Conservation (phyloP, 2,113 vertebrate genomes). For the Callorhinus ursinus region DNA sequence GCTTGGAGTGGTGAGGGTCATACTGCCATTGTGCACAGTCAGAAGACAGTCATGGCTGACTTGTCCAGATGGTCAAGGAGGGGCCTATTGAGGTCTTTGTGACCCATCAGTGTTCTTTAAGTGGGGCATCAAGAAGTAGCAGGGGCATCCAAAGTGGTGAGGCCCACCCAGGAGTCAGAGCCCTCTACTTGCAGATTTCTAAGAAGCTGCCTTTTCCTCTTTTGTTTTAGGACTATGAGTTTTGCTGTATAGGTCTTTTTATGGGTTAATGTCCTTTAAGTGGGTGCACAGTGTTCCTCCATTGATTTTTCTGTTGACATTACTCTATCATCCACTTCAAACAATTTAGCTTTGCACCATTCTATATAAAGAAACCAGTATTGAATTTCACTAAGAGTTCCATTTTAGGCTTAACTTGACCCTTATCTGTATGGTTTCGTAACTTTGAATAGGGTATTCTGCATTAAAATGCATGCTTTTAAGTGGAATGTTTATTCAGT, state of each 20-base stretch:
- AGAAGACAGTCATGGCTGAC: not conserved
- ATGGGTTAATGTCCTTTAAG: not conserved
- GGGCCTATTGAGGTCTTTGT: not conserved
- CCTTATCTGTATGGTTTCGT: constrained; percentile 28
- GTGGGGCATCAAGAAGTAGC: not conserved
- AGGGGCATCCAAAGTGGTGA: not conserved
- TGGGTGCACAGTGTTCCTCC: not conserved
- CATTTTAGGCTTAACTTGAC: constrained; percentile 28
- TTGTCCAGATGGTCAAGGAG: not conserved
- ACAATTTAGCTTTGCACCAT: not conserved
- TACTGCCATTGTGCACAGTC: not conserved
- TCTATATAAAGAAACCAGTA: constrained; percentile 27
- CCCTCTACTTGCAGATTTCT: not conserved
- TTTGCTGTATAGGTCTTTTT: not conserved
- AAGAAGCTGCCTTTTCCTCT: not conserved
- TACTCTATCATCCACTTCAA: not conserved
- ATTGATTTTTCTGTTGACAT: constrained; percentile 44
- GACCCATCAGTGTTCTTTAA: not conserved
- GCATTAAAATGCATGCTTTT: constrained; percentile 9
- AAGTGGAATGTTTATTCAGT: not conserved
- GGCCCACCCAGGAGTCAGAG: not conserved
- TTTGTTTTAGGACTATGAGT: not conserved
- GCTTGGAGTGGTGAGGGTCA: not conserved
- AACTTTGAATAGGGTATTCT: constrained; percentile 36
- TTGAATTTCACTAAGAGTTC: constrained; percentile 32